These are phyloP conservation scores for Mormyrus lacerda DNA, from an alignment of 2,113 vertebrate species.

Conservation along the genomic window DNA sequence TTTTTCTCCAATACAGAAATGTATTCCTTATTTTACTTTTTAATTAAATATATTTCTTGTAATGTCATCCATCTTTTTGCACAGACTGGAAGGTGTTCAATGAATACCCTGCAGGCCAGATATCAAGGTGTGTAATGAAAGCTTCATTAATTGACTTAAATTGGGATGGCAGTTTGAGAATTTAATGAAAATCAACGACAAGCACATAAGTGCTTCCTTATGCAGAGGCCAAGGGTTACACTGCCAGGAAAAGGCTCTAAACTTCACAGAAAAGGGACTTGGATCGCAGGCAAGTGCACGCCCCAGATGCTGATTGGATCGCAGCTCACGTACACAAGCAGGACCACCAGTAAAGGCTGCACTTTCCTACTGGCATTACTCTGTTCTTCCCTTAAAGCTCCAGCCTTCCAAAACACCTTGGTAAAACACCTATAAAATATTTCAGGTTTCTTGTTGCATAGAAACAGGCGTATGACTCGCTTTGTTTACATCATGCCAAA, in stretches of 20 bases:
- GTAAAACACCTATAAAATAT: constrained; percentile 12
- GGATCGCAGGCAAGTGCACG: neutral
- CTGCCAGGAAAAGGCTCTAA: neutral
- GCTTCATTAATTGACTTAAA: neutral
- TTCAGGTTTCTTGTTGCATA: constrained; percentile 1
- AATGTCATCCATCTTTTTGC: neutral
- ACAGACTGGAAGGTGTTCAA: neutral
- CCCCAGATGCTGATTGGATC: neutral
- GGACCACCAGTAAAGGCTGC: neutral
- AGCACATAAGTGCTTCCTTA: neutral
- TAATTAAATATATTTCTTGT: neutral
- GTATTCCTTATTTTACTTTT: neutral
- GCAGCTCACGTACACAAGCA: neutral
- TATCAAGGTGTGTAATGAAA: neutral
- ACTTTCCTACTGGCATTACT: neutral
- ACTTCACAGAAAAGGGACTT: neutral
- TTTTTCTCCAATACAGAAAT: neutral
- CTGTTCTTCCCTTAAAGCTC: neutral
- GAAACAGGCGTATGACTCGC: neutral
- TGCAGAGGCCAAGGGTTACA: neutral
- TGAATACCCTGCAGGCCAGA: neutral
- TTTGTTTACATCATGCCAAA: neutral
- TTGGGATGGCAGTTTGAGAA: neutral
- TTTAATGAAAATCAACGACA: neutral
- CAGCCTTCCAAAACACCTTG: neutral